A percentile compares a stretch with the other conserved stretches of the same genome.
Evolutionary conservation across 2,113 vertebrate species (phyloP).

Genomic region (Engraulis encrasicolus): DNA sequence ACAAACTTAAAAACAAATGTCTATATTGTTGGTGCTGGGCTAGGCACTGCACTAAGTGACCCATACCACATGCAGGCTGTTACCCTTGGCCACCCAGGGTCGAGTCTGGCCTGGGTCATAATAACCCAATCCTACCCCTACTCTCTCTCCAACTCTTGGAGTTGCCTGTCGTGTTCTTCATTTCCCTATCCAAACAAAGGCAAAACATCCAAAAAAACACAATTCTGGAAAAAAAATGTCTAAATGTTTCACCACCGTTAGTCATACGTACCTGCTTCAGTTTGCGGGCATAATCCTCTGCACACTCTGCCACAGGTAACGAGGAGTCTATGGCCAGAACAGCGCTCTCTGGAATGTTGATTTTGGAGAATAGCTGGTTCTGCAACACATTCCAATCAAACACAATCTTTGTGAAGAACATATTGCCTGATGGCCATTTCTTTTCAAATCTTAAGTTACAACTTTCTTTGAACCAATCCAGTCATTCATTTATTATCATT

Average conservation of each 20-base stretch:
- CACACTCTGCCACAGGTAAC: conserved; percentile 80
- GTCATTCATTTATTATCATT: background rate
- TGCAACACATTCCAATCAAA: conserved; percentile 49
- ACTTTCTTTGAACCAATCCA: background rate
- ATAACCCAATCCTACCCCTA: no score
- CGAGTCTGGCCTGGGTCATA: no score
- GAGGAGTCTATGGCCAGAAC: conserved; percentile 79
- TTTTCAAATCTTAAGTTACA: background rate
- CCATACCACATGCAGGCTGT: no score
- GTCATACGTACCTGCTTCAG: conserved; percentile 81
- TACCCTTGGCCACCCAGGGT: no score
- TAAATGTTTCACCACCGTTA: background rate
- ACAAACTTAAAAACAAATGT: no score
- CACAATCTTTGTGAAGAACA: background rate
- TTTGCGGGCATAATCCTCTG: conserved; percentile 82
- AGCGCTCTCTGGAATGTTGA: conserved; percentile 77
- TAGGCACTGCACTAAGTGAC: no score
- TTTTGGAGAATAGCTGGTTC: conserved; percentile 79
- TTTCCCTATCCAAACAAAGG: no score
- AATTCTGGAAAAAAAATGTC: background rate
- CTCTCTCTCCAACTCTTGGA: no score
- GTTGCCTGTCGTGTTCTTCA: no score
- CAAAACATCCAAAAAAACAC: background rate
- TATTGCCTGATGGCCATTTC: background rate
- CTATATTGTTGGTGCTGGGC: no score